A percentile compares a stretch with the other conserved stretches of the same genome.
Conservation (phyloP, 2,113 vertebrate species). For the Siniperca knerii region DNA sequence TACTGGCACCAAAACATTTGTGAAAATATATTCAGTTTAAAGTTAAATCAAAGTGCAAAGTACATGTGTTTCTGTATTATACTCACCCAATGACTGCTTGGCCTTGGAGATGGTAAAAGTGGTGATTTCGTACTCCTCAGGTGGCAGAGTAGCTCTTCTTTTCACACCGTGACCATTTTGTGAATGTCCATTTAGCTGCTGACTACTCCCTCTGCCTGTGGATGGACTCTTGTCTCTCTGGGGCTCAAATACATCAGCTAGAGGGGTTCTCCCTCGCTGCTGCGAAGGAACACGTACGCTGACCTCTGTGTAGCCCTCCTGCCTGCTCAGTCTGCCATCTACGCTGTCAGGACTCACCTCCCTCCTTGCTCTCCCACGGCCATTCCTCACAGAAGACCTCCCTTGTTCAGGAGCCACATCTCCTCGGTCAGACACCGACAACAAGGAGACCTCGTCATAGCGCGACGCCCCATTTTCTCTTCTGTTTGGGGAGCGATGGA, state of each 20-base stretch:
- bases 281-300: constrained; percentile 81
- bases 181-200: constrained; percentile 50
- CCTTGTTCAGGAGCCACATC: constrained; percentile 72
- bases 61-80: not conserved
- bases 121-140: constrained; percentile 83
- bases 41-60: not conserved
- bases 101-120: constrained; percentile 91
- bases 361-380: constrained; percentile 61
- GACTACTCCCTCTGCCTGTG: constrained; percentile 35
- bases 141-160: constrained; percentile 34
- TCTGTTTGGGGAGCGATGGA: constrained; percentile 58
- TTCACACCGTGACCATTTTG: constrained; percentile 49
- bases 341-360: constrained; percentile 77
- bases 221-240: constrained; percentile 48
- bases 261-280: constrained; percentile 71
- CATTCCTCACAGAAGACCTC: constrained; percentile 80
- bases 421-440: constrained; percentile 53
- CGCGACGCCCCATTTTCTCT: constrained; percentile 43
- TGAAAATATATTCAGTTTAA: not conserved
- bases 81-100: constrained; percentile 94
- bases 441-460: constrained; percentile 51
- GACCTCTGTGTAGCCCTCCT: constrained; percentile 77
- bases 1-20: no score
- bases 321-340: constrained; percentile 52
- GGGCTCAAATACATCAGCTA: constrained; percentile 81